phyloP scores from a whole-genome alignment of 2,888 invertebrate species.

The Amphipoea lucens region DNA sequence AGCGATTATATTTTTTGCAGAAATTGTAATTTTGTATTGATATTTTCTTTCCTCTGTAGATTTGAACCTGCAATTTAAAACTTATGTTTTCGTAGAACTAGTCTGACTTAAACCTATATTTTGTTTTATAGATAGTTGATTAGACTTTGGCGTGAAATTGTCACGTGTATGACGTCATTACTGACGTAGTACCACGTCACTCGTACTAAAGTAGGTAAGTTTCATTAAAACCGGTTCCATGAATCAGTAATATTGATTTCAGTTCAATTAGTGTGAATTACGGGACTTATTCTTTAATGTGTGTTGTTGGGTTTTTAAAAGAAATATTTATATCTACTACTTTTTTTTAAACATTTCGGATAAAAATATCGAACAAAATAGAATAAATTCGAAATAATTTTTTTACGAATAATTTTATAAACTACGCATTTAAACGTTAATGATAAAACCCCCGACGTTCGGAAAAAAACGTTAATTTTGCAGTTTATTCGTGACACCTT shows the following conservation, averaged over 20 bases:
- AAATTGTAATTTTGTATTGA: conserved; percentile 32
- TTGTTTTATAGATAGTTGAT: conserved; percentile 58
- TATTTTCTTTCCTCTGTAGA: conserved; percentile 32
- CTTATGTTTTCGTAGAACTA: conserved; percentile 40
- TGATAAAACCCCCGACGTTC: neutral
- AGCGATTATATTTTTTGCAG: conserved; percentile 51
- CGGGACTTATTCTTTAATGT: neutral
- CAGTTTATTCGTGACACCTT: neutral
- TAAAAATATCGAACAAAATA: no score
- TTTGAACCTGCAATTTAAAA: conserved; percentile 18
- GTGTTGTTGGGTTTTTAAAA: neutral
- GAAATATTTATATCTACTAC: neutral
- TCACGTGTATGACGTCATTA: conserved; percentile 35
- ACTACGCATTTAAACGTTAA: neutral
- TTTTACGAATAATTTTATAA: neutral
- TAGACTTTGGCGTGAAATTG: conserved; percentile 46
- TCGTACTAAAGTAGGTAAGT: conserved; percentile 48
- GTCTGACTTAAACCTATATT: conserved; percentile 37
- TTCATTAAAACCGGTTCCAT: conserved; percentile 24
- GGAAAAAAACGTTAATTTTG: neutral
- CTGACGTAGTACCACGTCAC: conserved; percentile 14
- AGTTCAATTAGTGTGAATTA: conserved; percentile 11
- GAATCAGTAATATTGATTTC: conserved; percentile 22
- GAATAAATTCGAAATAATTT: rapidly evolving
- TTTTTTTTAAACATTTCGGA: neutral